phyloP scores from a whole-genome alignment of 2,888 invertebrate genomes.

The Drosophila infuscata region DNA sequence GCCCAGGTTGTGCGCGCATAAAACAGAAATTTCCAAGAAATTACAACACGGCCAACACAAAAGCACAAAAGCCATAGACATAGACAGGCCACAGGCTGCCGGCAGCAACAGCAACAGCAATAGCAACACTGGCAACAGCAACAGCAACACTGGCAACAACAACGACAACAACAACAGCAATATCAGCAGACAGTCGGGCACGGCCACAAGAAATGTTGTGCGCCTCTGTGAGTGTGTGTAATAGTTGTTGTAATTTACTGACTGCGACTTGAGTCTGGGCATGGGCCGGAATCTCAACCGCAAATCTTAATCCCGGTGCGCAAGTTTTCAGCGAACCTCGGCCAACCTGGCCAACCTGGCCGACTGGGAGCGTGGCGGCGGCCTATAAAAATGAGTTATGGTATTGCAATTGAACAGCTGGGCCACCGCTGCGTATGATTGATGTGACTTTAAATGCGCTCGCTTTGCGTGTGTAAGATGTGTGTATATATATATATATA shows the following conservation, averaged over 20 bases:
- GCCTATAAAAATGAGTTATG: slow-evolving; percentile 81
- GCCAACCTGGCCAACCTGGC: slow-evolving; percentile 26
- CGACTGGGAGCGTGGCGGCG: slow-evolving; percentile 58
- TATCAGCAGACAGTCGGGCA: slow-evolving; percentile 55
- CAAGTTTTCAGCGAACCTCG: slow-evolving; percentile 79
- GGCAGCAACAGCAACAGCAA: slow-evolving; percentile 8
- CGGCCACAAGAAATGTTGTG: slow-evolving; percentile 25
- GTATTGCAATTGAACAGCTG: slow-evolving; percentile 81
- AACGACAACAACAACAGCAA: slow-evolving; percentile 18
- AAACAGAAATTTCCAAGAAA: slow-evolving; percentile 82
- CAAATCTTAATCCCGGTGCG: slow-evolving; percentile 83
- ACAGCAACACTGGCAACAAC: slow-evolving; percentile 14
- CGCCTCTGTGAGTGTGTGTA: slow-evolving; percentile 53
- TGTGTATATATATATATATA: background rate
- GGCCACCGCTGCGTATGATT: slow-evolving; percentile 81
- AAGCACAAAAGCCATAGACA: slow-evolving; percentile 55
- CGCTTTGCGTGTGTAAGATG: slow-evolving; percentile 7
- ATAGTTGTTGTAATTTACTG: slow-evolving; percentile 82
- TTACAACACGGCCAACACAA: slow-evolving; percentile 75
- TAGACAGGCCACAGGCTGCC: slow-evolving; percentile 36
- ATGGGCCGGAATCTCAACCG: slow-evolving; percentile 69
- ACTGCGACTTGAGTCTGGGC: slow-evolving; percentile 55
- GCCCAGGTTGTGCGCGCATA: slow-evolving; percentile 62
- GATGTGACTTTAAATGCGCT: slow-evolving; percentile 75
- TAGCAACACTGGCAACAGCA: slow-evolving; percentile 4